phyloP scores from a whole-genome alignment of 2,113 vertebrate genomes.

The Calidris pugnax region DNA sequence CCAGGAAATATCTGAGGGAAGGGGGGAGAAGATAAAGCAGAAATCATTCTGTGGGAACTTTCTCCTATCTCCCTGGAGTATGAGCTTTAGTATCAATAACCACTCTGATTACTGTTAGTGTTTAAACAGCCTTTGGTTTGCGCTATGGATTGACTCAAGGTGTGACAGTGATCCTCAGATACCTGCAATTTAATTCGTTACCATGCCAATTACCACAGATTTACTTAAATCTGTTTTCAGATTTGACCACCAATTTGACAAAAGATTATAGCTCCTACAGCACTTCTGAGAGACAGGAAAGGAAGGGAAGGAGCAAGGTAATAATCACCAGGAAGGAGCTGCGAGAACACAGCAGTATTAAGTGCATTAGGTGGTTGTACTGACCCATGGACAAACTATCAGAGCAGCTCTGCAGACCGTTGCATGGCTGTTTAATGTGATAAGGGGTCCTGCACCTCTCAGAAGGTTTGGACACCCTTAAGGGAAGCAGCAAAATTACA shows the following conservation, averaged over 20 bases:
- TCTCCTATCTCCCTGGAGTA: background rate
- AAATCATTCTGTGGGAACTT: background rate
- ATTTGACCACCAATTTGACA: background rate
- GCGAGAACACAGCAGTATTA: background rate
- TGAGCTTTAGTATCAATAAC: background rate
- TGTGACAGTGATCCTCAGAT: background rate
- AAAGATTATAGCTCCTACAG: background rate
- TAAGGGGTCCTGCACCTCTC: background rate
- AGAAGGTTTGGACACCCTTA: background rate
- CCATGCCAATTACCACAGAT: background rate
- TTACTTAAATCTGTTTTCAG: background rate
- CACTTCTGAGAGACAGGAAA: background rate
- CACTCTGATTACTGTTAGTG: background rate
- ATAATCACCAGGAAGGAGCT: background rate
- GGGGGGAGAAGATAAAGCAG: background rate
- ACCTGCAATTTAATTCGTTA: background rate
- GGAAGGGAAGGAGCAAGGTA: background rate
- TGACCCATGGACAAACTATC: background rate
- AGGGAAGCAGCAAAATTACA: background rate
- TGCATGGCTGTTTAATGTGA: accelerated
- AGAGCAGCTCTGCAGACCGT: background rate
- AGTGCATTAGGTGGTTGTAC: background rate
- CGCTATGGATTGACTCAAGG: background rate
- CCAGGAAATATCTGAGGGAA: background rate
- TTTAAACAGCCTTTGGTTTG: background rate